Evolutionary conservation across 2,888 invertebrate genomes (phyloP), one percentile per base, ranked within the genome.

Genomic region (Drosophila helvetica): DNA sequence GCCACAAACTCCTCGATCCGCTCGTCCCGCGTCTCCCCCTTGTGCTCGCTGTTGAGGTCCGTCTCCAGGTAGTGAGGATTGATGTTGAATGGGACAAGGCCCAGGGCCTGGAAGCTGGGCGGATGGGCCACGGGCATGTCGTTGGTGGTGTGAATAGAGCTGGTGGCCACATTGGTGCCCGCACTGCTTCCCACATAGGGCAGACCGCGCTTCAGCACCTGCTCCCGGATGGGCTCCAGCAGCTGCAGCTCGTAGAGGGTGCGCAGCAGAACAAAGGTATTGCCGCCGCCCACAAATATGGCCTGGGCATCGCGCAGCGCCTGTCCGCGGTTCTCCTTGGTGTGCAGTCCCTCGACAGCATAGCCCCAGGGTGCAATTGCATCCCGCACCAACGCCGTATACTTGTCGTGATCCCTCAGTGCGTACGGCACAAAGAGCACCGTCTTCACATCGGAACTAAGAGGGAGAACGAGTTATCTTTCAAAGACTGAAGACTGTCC

Each of bases 61-160:
- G 93, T 91, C 75, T 96, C 96, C 78, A 95, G 91, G 89, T 96
- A 97, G 91, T 97, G 97, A 10, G 97, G 96, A 91, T 97, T 97
- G 67, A 97, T 96, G 90, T 97, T 96, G 90, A 96, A 96, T 5
- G 96, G 96, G 15, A 97, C 94, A 60, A 97, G 93, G 43, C 93
- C 93, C 51, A 97, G 93, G 0, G 95, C 96, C 74, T 94, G 93
- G 91, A 96, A 91, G 51, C 88, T 93, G 27, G 96, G 96, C 46
- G 96, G 96, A 90, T 94, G 94, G n/a, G 94, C 94, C 64, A 97
- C 96, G 4, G 97, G 97, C 97, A 97, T 97, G 90, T 97, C 97
- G 93, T 97, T 97, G 52, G 97, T 97, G 5, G 96, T 97, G 83
- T 95, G 93, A 80, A 97, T 97, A 77, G 95, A 95, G 76, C 93